Evolutionary conservation across 92 coral and sea anemone genomes (phyloP), one percentile per base, ranked within the genome.

Genomic region (Siderastrea radians): DNA sequence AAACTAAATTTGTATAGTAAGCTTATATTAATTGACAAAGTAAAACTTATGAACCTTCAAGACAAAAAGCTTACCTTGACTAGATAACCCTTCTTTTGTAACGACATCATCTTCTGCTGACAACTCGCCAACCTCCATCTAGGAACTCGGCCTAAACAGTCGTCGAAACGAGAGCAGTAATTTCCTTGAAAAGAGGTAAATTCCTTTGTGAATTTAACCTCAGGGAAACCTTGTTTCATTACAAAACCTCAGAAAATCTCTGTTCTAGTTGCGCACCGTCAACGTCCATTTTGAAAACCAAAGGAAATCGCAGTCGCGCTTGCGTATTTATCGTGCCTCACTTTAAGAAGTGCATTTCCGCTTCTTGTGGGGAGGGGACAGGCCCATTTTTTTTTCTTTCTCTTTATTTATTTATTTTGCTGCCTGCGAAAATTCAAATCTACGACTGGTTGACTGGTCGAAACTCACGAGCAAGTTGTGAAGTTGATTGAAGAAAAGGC

Each of bases 91-190:
- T 65, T 84, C 87, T 61, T 84, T 84, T 61, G 81, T 74, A 84
- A 84, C 80, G 87, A 60, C 87, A 84, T 62, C 68, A 49, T 48
- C 70, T 60, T 51, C 72, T 59, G 69, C 65, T 84, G 87, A 74
- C 87, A 84, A 73, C 55, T 74, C 87, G 64, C 50, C 79, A 74
- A 84, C 80, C 63, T 84, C 87, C 87, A 84, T 84, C 62, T 84
- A 53, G 61, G 72, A 72, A 73, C 80, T 84, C 80, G 74, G 80
- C 63, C 51, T 83, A 12, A 48, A 73, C 49, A 19, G 73, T 74
- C 19, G 73, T 64, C 63, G 74, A 73, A 38, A 43, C 14, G 13
- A 52, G 50, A 51, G 64, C 62, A 61, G 80, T 6, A 66, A 74
- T 43, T 74, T 74, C 80, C 87, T 26, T 63, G 58, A 73, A 12